Base-by-base conservation (phyloP, 2,888 invertebrate species). In the Lathronympha strigana region DNA sequence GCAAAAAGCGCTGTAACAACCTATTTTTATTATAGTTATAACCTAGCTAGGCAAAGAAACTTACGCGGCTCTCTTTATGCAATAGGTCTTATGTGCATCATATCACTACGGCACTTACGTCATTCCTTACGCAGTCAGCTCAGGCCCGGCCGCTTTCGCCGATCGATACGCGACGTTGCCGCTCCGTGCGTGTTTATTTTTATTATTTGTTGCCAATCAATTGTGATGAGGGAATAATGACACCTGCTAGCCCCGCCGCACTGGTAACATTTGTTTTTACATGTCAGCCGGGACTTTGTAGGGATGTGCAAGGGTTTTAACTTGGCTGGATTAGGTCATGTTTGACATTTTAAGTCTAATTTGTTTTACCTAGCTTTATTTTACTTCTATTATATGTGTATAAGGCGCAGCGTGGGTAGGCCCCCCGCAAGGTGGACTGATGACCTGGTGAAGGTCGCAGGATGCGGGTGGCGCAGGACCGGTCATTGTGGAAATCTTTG, bases 111-210 rank as follows among this genome's bases (percentile, higher is more conserved):
- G 43, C 45, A 19, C 17, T 25, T 51, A 33, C 33, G 3, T 15
- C 25, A 3, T 28, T 19, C 13, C 28, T 28, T 4, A n/a, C 33
- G 23, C 3, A 33, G 23, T 13, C 13, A 33, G 19, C 23, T 33
- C 38, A 36, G 36, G 23, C 66, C 21, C 28, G 45, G 47, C 53
- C 61, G 61, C 60, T 66, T 66, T 61, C 61, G 47, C 54, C 73
- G 83, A 88, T 90, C 90, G 88, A 90, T 90, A 75, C 58, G 90
- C 90, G 86, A 81, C 83, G 90, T 90, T 90, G 90, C 90, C 90
- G 81, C 76, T 82, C 80, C 77, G 86, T 79, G 73, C 62, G 60
- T 81, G 80, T 84, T 85, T 84, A 87, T 85, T 87, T 85, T 86
- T 86, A 84, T 85, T 77, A 75, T 78, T 80, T 86, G 82, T 83